phyloP scores from a whole-genome alignment of 2,888 invertebrate genomes.

The Epiblema foenella region DNA sequence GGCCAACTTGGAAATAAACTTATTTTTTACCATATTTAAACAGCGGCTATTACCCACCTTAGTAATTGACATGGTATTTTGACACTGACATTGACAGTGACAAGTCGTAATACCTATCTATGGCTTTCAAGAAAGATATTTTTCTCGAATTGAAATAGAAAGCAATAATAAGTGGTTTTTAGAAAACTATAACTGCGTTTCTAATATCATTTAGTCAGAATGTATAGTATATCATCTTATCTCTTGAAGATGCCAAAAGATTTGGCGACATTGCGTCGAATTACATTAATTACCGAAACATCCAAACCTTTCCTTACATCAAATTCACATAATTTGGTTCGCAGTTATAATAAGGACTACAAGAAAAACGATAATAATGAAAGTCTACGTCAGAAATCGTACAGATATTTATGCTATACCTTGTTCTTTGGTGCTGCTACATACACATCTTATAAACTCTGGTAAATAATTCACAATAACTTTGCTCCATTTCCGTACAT shows the following conservation, averaged over 20 bases:
- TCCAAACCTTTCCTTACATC: conserved; percentile 51
- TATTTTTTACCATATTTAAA: neutral
- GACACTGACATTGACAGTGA: neutral
- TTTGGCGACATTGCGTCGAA: conserved; percentile 56
- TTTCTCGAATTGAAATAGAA: conserved; percentile 16
- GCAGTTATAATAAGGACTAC: conserved; percentile 51
- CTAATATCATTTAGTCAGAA: conserved; percentile 28
- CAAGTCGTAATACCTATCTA: neutral
- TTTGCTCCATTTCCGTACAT: too few species aligned
- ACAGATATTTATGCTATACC: conserved; percentile 66
- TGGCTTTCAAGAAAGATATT: neutral
- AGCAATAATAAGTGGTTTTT: neutral
- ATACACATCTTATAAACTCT: conserved; percentile 69
- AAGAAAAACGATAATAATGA: conserved; percentile 50
- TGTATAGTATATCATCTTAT: conserved; percentile 63
- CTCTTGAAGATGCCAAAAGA: conserved; percentile 61
- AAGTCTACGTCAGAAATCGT: conserved; percentile 51
- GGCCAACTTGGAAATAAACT: neutral
- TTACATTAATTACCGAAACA: conserved; percentile 51
- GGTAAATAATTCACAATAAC: conserved; percentile 57
- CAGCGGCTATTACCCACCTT: neutral
- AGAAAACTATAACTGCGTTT: conserved; percentile 26
- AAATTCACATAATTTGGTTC: conserved; percentile 51
- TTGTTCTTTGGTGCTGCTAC: conserved; percentile 66
- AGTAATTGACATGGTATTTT: neutral